Evolutionary conservation across 2,113 vertebrate species (phyloP), one percentile per base, ranked within the genome.

Genomic region (Leptobrachium leishanense): DNA sequence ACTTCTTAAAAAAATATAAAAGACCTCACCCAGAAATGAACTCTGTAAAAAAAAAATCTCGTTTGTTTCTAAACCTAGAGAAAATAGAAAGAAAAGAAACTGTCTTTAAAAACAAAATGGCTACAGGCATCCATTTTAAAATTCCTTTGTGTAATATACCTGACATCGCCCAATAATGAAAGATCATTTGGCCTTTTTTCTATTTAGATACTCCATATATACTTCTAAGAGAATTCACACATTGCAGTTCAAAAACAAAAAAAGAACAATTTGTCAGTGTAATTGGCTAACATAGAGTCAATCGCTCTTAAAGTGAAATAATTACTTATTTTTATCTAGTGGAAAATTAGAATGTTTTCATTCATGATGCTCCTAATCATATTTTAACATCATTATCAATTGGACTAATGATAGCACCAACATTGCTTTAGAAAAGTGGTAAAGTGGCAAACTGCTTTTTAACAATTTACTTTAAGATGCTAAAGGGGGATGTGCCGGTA

Each of bases 231-330:
- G 54, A 55, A 77, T 54, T 77, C 67, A 70, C 76, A 62, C 57
- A 69, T 6, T 39, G 43, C 11, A 77, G 76, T 54, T 63, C 6
- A 63, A 42, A 71, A 77, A 76, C 59, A 70, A 43, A 77, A 77
- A 70, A 70, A 77, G 43, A 70, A 70, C 67, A 69, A 70, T 70
- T 63, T 77, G 70, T 77, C 76, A 63, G 55, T 71, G 76, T 77
- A 77, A 69, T 77, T 77, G 76, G 68, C 67, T 77, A 62, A 43
- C 53, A 42, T 63, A 46, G 43, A 44, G 68, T 77, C 76, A 77
- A 77, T 77, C 76, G 70, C 65, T 77, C 76, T 62, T 77, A 77
- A 77, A 70, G 76, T 77, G 76, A 77, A 69, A 77, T 71, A 77
- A 63, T 68, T 76, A 76, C 74, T 40, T 68, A 76, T 67, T 77